These are phyloP conservation scores for Cactoblastis cactorum DNA, from an alignment of 2,888 invertebrate species.

Conservation along the genomic window DNA sequence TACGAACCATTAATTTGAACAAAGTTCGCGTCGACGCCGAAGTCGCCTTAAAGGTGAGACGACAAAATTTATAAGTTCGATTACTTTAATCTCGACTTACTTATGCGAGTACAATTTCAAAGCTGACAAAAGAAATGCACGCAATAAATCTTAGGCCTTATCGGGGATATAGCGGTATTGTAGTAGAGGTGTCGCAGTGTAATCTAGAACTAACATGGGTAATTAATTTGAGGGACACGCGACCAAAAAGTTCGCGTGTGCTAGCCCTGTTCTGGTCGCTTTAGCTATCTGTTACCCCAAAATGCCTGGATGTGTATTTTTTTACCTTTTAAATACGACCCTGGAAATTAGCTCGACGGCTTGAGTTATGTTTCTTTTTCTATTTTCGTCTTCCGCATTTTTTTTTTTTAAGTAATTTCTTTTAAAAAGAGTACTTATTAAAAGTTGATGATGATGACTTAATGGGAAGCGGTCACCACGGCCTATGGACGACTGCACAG, in stretches of 20 bases:
- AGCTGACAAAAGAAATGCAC: conserved; percentile 80
- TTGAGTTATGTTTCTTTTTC: background rate
- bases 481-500: too few relatives aligned
- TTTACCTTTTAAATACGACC: background rate
- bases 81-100: conserved; percentile 79
- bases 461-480: too few relatives aligned
- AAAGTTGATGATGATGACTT: too few relatives aligned
- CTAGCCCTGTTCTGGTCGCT: conserved; percentile 22
- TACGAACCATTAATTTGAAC: conserved; percentile 77
- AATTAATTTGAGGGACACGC: conserved; percentile 76
- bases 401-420: too few relatives aligned
- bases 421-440: too few relatives aligned
- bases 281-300: conserved; percentile 5
- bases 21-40: conserved; percentile 77
- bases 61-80: conserved; percentile 81
- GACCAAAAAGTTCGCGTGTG: conserved; percentile 65
- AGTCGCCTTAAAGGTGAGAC: conserved; percentile 76
- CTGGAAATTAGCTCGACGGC: background rate
- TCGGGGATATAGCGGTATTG: conserved; percentile 73
- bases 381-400: background rate
- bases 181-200: conserved; percentile 59
- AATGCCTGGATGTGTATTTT: conserved; percentile 1
- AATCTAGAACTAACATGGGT: conserved; percentile 68
- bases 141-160: conserved; percentile 73
- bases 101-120: conserved; percentile 80